Evolutionary conservation across 2,113 vertebrate genomes (phyloP).

Genomic region (Pelmatolapia mariae): DNA sequence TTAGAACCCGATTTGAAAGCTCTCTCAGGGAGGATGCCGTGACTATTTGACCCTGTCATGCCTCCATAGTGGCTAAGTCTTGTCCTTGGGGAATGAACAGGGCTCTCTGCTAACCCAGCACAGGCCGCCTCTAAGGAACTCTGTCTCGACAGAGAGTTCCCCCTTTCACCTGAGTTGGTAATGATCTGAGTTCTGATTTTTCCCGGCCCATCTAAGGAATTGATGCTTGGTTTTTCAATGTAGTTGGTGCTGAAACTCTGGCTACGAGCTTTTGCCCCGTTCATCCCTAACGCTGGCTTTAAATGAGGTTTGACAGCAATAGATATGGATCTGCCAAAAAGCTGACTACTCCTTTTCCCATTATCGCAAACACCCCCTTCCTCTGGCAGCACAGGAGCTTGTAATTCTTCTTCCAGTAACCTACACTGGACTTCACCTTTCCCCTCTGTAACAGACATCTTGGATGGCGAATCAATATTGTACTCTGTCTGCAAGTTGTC

Average conservation of each 20-base stretch:
- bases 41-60: constrained; percentile 57
- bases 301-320: constrained; percentile 79
- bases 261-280: constrained; percentile 89
- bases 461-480: constrained; percentile 28
- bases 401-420: constrained; percentile 30
- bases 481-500: constrained; percentile 1
- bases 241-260: constrained; percentile 86
- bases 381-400: constrained; percentile 23
- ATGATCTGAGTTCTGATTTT: constrained; percentile 89
- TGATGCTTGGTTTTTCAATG: constrained; percentile 74
- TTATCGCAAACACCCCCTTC: constrained; percentile 39
- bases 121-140: constrained; percentile 62
- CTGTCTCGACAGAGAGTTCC: constrained; percentile 82
- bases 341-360: constrained; percentile 72
- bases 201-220: constrained; percentile 64
- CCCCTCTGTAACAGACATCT: constrained; percentile 19
- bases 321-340: constrained; percentile 79
- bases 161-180: constrained; percentile 86
- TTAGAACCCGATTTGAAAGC: constrained; percentile 60
- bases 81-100: constrained; percentile 30
- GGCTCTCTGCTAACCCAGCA: constrained; percentile 48
- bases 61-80: constrained; percentile 70
- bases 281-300: constrained; percentile 91
- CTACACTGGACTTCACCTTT: constrained; percentile 48
- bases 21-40: constrained; percentile 72